Evolutionary conservation across 2,888 invertebrate species (phyloP).

Genomic region (Ophion costatus): DNA sequence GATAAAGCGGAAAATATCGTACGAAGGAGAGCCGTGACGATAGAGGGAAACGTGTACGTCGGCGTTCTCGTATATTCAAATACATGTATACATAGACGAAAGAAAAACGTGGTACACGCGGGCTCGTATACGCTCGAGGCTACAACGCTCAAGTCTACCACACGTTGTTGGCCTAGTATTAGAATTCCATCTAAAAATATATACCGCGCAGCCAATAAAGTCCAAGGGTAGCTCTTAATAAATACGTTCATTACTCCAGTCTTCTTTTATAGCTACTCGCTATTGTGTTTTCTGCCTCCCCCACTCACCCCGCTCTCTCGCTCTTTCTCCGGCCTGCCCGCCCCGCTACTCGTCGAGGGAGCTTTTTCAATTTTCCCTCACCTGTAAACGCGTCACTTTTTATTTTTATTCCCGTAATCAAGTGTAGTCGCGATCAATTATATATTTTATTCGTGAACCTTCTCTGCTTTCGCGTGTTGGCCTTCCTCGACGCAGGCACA

Average conservation of each 20-base stretch:
- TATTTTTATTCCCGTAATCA: neutral
- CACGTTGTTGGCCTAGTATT: conserved; percentile 60
- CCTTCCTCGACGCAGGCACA: too few relatives aligned
- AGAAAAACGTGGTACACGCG: conserved; percentile 30
- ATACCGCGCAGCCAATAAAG: conserved; percentile 64
- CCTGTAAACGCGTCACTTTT: neutral
- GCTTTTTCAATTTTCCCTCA: conserved; percentile 8
- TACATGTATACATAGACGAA: neutral
- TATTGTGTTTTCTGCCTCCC: conserved; percentile 5
- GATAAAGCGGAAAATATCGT: conserved; percentile 29
- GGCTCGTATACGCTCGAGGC: conserved; percentile 34
- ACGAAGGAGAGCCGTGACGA: conserved; percentile 38
- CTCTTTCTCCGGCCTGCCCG: neutral
- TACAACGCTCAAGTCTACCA: conserved; percentile 48
- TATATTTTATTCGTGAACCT: too few relatives aligned
- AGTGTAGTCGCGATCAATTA: too few relatives aligned
- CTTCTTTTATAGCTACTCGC: conserved; percentile 14
- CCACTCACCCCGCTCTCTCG: neutral
- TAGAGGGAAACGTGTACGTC: conserved; percentile 9
- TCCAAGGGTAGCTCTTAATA: conserved; percentile 64
- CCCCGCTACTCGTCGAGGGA: neutral
- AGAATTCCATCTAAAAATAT: conserved; percentile 64
- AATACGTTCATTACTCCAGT: conserved; percentile 51
- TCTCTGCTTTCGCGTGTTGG: too few relatives aligned
- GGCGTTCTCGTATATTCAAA: neutral